phyloP scores from a whole-genome alignment of 2,797 vertebrate species.

The Halcyon badia region DNA sequence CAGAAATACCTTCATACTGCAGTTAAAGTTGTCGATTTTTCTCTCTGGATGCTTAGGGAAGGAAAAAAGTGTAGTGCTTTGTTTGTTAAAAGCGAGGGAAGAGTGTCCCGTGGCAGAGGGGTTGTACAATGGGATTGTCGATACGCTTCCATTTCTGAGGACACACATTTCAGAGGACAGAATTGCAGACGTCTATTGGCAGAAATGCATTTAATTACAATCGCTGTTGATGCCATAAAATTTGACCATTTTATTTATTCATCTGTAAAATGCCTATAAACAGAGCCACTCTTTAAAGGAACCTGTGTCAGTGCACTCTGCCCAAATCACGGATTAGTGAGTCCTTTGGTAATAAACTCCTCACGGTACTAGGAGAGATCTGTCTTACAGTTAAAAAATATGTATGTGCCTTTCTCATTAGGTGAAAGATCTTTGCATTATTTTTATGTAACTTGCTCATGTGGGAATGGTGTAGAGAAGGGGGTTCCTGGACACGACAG shows the following conservation, averaged over 20 bases:
- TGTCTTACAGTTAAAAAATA: neutral
- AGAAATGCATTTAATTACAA: neutral
- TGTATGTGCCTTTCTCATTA: conserved; percentile 39
- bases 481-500: neutral
- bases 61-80: neutral
- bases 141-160: neutral
- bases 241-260: neutral
- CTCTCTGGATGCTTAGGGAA: neutral
- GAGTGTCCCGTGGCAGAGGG: neutral
- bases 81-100: neutral
- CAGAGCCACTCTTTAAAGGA: neutral
- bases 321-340: neutral
- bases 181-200: neutral
- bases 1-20: neutral
- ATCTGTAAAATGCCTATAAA: neutral
- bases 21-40: neutral
- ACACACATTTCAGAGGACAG: neutral
- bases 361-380: neutral
- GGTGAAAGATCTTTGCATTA: conserved; percentile 31
- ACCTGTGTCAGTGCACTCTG: neutral
- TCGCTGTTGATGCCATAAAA: neutral
- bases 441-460: neutral
- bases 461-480: neutral
- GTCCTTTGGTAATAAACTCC: neutral
- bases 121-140: neutral